Conservation (phyloP, 2,797 vertebrate genomes). For the Myotis myotis region DNA sequence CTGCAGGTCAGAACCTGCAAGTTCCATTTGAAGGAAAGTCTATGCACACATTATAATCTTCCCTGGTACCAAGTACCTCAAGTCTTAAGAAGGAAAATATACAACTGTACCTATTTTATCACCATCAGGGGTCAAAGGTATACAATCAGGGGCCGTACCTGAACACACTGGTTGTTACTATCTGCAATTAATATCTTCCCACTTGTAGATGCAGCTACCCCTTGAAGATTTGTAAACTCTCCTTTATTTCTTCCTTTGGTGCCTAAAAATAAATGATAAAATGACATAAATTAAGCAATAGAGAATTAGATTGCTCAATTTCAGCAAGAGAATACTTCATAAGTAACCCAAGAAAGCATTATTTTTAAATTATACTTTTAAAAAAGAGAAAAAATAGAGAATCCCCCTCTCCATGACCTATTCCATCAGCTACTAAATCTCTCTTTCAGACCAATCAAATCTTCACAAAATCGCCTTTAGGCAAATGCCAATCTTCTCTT, state of each 20-base stretch:
- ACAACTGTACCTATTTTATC: background rate
- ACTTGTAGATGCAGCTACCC: constrained; percentile 92
- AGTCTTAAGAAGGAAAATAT: background rate
- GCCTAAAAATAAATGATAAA: constrained; percentile 85
- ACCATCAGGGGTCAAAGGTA: background rate
- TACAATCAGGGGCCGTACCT: constrained; percentile 85
- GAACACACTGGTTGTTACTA: constrained; percentile 99
- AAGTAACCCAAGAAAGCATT: background rate
- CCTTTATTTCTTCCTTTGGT: constrained; percentile 99
- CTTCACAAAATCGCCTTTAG: background rate
- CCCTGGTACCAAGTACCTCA: background rate
- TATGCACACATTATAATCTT: background rate
- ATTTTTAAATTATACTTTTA: background rate
- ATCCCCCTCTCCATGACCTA: background rate
- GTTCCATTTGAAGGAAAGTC: background rate
- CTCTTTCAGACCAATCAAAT: background rate
- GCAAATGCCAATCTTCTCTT: background rate
- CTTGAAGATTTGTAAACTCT: constrained; percentile 98
- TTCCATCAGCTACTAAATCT: background rate
- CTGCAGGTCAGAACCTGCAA: background rate
- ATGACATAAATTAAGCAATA: constrained; percentile 64
- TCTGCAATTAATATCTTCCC: constrained; percentile 98
- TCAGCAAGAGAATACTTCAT: background rate
- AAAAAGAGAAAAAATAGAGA: background rate
- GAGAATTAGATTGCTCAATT: constrained; percentile 41